phyloP scores from a whole-genome alignment of 1,140 invertebrate genomes.

The Tetramorium parvispinum region DNA sequence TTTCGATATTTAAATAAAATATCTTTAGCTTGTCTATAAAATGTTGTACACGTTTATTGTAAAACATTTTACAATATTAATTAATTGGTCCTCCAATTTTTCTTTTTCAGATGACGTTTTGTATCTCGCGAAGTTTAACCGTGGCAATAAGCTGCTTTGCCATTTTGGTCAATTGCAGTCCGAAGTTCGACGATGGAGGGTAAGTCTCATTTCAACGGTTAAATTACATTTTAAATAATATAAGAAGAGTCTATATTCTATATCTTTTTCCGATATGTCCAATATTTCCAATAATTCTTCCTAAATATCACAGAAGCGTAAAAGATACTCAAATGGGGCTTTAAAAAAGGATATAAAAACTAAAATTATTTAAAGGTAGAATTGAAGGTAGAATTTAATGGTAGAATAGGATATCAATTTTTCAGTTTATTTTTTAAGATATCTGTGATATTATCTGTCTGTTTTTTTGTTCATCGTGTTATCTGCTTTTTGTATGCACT shows the following conservation, averaged over 20 bases:
- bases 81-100: not conserved
- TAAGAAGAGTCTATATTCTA: not conserved
- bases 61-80: not conserved
- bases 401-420: not conserved
- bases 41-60: not conserved
- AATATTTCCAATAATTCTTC: not conserved
- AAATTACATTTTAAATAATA: not conserved
- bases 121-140: slow-evolving; percentile 4
- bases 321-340: not conserved
- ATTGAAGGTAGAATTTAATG: not conserved
- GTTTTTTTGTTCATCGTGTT: no score
- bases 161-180: slow-evolving; percentile 70
- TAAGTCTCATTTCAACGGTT: slow-evolving; percentile 66
- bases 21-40: not conserved
- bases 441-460: not conserved
- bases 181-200: slow-evolving; percentile 82
- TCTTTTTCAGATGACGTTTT: slow-evolving; percentile 52
- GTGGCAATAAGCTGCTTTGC: slow-evolving; percentile 51
- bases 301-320: not conserved
- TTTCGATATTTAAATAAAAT: not conserved
- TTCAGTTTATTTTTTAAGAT: not conserved
- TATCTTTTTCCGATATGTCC: not conserved
- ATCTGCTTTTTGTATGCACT: not conserved
- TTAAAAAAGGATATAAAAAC: not conserved
- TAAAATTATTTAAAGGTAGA: not conserved